These are phyloP conservation scores for Drosophila ezoana DNA, from an alignment of 2,888 invertebrate species.

Conservation along the genomic window DNA sequence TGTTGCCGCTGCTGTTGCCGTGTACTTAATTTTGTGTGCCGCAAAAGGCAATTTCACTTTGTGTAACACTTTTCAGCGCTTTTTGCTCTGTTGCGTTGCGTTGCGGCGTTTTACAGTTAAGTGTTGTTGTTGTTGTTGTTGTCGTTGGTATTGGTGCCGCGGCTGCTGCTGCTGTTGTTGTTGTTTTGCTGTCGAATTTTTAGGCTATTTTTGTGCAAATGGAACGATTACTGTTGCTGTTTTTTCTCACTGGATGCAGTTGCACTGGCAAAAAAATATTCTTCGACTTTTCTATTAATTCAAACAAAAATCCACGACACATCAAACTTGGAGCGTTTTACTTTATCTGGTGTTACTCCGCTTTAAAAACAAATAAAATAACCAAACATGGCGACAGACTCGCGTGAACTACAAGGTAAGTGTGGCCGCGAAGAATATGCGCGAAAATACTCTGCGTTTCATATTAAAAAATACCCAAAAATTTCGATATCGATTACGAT, in stretches of 20 bases:
- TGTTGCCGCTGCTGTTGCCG: conserved; percentile 14
- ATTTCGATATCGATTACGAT: background rate
- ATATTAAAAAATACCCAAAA: conserved; percentile 33
- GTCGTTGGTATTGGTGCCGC: conserved; percentile 36
- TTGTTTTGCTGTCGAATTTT: conserved; percentile 37
- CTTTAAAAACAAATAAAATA: conserved; percentile 66
- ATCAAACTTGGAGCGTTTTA: conserved; percentile 33
- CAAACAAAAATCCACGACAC: conserved; percentile 41
- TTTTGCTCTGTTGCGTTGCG: conserved; percentile 42
- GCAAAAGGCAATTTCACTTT: conserved; percentile 81
- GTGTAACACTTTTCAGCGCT: conserved; percentile 54
- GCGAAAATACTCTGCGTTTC: conserved; percentile 14
- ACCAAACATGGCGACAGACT: conserved; percentile 66
- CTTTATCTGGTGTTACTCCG: conserved; percentile 38
- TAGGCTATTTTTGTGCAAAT: conserved; percentile 59
- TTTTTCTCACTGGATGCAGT: conserved; percentile 35
- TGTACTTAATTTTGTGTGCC: conserved; percentile 58
- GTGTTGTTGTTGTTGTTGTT: conserved; percentile 28
- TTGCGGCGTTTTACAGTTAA: conserved; percentile 64
- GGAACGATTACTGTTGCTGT: conserved; percentile 21
- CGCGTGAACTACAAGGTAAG: conserved; percentile 57
- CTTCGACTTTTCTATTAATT: conserved; percentile 18
- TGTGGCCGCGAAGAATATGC: conserved; percentile 22
- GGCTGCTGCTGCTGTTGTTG: conserved; percentile 25
- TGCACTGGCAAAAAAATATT: conserved; percentile 49